These are phyloP conservation scores for Hemistola chrysoprasaria DNA, from an alignment of 2,888 invertebrate species.

Conservation along the genomic window DNA sequence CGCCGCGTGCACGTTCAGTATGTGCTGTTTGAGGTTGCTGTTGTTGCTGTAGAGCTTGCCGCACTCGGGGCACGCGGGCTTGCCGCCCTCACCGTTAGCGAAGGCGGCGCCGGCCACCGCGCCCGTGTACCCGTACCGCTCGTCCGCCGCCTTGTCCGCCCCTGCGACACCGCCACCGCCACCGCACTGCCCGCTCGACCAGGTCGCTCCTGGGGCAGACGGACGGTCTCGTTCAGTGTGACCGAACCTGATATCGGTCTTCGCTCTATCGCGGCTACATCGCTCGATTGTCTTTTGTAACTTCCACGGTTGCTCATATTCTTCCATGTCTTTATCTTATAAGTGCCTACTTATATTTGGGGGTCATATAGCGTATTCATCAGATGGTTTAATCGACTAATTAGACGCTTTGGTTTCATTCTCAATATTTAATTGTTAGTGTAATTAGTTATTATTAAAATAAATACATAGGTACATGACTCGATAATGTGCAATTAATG, in stretches of 20 bases:
- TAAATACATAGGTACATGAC: conserved; percentile 57
- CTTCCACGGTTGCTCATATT: conserved; percentile 29
- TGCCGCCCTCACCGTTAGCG: conserved; percentile 66
- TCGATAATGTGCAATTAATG: conserved; percentile 71
- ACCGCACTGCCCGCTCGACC: conserved; percentile 53
- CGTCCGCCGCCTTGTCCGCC: conserved; percentile 36
- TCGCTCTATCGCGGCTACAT: conserved; percentile 18
- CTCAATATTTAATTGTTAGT: conserved; percentile 69
- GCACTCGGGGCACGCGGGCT: conserved; percentile 85
- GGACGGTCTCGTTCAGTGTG: conserved; percentile 67
- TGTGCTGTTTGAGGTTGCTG: conserved; percentile 87
- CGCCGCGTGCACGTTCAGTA: conserved; percentile 85
- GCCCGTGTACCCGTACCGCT: conserved; percentile 39
- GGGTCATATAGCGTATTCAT: conserved; percentile 36
- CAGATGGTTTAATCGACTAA: conserved; percentile 43
- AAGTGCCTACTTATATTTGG: conserved; percentile 27
- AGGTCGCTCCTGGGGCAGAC: conserved; percentile 77
- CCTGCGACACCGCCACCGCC: conserved; percentile 33
- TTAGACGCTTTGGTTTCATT: conserved; percentile 55
- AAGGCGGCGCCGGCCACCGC: conserved; percentile 33
- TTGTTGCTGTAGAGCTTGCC: conserved; percentile 86
- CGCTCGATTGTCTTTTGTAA: conserved; percentile 27
- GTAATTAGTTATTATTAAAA: conserved; percentile 47
- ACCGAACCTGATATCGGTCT: conserved; percentile 33
- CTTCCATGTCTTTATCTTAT: conserved; percentile 10